A percentile compares a stretch with the other conserved stretches of the same genome.
These are phyloP conservation scores for Metaphire vulgaris DNA, from an alignment of 1,140 invertebrate species.

Conservation along the genomic window DNA sequence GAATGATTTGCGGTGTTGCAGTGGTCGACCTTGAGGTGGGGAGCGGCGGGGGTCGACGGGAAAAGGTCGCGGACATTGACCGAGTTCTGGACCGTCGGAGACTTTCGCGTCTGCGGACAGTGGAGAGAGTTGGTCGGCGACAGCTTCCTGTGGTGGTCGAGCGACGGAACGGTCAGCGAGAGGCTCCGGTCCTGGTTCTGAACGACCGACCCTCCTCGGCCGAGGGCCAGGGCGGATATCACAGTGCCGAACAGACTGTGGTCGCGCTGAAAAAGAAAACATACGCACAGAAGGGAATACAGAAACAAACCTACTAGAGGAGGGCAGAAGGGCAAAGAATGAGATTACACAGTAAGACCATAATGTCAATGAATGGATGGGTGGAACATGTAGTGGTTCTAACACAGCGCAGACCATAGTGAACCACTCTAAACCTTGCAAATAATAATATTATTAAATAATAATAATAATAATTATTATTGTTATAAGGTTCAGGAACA, in stretches of 20 bases:
- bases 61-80: conserved; percentile 40
- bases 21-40: conserved; percentile 41
- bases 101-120: conserved; percentile 1
- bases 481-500: too few relatives aligned
- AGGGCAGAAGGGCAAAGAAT: too few relatives aligned
- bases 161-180: neutral
- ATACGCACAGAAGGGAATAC: conserved; percentile 10
- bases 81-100: conserved; percentile 37
- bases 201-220: too few relatives aligned
- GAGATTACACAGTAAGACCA: too few relatives aligned
- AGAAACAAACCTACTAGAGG: too few relatives aligned
- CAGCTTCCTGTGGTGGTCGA: conserved; percentile 44
- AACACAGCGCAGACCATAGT: too few relatives aligned
- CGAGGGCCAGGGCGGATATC: conserved; percentile 44
- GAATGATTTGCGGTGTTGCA: conserved; percentile 38
- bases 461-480: too few relatives aligned
- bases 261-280: conserved; percentile 66
- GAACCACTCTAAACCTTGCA: too few relatives aligned
- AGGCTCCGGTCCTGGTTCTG: neutral
- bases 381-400: too few relatives aligned
- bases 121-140: conserved; percentile 58
- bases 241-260: conserved; percentile 83
- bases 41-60: conserved; percentile 34
- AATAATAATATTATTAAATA: too few relatives aligned
- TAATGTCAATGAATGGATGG: too few relatives aligned